These are phyloP conservation scores for Archivesica marissinica DNA, from an alignment of 1,140 invertebrate genomes.

Conservation along the genomic window DNA sequence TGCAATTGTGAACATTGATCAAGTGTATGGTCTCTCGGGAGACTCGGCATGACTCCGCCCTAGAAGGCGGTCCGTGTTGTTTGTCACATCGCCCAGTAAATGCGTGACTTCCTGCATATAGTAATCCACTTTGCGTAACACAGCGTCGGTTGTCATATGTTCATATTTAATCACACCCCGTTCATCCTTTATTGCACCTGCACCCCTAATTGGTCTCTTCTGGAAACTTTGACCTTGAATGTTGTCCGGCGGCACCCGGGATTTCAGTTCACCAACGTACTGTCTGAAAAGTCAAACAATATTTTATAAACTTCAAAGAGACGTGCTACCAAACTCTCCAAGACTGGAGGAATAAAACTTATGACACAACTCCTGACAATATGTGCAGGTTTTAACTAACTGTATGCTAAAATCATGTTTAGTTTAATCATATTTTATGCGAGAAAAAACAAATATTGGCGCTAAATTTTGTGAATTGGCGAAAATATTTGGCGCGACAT, in stretches of 20 bases:
- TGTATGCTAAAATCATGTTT: too few relatives aligned
- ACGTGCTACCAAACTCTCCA: too few relatives aligned
- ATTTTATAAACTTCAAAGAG: too few relatives aligned
- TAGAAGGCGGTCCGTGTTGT: conserved; percentile 49
- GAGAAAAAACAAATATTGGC: too few relatives aligned
- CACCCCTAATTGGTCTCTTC: conserved; percentile 56
- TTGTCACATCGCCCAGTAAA: conserved; percentile 38
- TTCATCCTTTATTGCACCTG: conserved; percentile 55
- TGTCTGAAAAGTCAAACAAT: conserved; percentile 61
- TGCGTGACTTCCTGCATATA: conserved; percentile 68
- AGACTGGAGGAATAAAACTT: too few relatives aligned
- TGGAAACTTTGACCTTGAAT: conserved; percentile 43
- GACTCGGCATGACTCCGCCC: conserved; percentile 42
- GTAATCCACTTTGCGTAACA: conserved; percentile 67
- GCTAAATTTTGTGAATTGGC: too few relatives aligned
- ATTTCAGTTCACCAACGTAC: conserved; percentile 65
- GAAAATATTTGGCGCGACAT: too few relatives aligned
- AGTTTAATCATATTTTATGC: too few relatives aligned
- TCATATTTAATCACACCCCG: conserved; percentile 35
- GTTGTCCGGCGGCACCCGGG: conserved; percentile 58
- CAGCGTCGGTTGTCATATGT: conserved; percentile 57
- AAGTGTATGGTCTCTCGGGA: conserved; percentile 48
- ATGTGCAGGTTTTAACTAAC: too few relatives aligned
- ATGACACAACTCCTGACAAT: too few relatives aligned
- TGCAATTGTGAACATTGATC: not conserved